Percentiles rank a stretch among this genome's conserved stretches.
These are phyloP conservation scores for Leuctra nigra DNA, from an alignment of 2,888 invertebrate species.

Conservation along the genomic window DNA sequence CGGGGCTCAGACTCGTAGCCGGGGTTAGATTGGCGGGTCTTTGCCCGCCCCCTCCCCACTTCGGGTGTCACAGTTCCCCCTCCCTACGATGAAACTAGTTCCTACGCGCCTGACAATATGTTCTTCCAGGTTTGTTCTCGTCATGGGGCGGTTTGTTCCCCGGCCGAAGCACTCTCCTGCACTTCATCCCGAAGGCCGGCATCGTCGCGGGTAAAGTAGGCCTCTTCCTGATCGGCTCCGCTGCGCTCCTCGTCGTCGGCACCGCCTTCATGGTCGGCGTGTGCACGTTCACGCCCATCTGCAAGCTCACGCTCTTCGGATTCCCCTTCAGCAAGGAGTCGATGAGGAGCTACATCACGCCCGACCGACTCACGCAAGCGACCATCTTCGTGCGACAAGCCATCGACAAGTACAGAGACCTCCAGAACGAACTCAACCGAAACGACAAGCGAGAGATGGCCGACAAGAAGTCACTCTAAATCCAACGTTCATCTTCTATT, in stretches of 20 bases:
- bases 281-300: constrained; percentile 23
- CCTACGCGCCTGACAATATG: no score
- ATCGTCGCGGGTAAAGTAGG: constrained; percentile 3
- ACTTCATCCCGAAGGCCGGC: constrained; percentile 6
- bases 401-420: constrained; percentile 22
- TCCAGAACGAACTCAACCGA: constrained; percentile 12
- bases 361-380: constrained; percentile 18
- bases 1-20: no score
- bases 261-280: constrained; percentile 11
- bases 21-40: no score
- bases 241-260: constrained; percentile 28
- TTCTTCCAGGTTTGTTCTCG: no score
- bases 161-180: neutral
- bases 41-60: no score
- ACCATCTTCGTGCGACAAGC: constrained; percentile 20
- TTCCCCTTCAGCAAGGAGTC: constrained; percentile 17
- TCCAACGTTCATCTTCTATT: no score
- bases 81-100: no score
- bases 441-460: neutral
- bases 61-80: no score
- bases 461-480: constrained; percentile 2
- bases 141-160: neutral
- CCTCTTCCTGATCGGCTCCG: constrained; percentile 29
- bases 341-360: constrained; percentile 19
- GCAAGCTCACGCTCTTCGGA: constrained; percentile 21